phyloP scores from a whole-genome alignment of 2,113 vertebrate species.

The Rhynchopsitta pachyrhyncha region DNA sequence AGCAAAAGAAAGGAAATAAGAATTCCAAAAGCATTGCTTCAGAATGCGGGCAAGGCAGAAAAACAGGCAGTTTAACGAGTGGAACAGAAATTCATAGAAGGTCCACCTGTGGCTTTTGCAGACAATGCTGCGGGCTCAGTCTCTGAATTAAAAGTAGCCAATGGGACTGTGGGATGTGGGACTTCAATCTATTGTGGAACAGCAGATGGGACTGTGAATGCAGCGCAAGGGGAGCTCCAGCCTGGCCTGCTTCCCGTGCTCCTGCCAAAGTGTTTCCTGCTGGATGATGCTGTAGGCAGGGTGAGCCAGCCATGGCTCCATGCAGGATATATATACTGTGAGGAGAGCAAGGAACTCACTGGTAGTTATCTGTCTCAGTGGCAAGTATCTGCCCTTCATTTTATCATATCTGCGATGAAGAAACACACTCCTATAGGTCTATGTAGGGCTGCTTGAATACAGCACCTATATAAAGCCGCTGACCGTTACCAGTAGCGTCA shows the following conservation, averaged over 20 bases:
- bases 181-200: neutral
- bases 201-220: neutral
- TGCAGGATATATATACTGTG: neutral
- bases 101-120: neutral
- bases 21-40: neutral
- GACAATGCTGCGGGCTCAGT: neutral
- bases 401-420: neutral
- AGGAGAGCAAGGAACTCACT: neutral
- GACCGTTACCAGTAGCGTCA: neutral
- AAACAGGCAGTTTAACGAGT: neutral
- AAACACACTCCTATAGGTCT: neutral
- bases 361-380: neutral
- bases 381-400: neutral
- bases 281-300: neutral
- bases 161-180: neutral
- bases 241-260: neutral
- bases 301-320: neutral
- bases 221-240: neutral
- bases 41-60: neutral
- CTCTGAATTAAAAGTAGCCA: neutral
- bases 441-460: neutral
- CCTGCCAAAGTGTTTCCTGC: neutral
- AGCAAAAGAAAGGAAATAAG: neutral
- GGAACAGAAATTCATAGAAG: neutral
- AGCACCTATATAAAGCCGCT: neutral